Percentiles rank a stretch among this genome's conserved stretches.
Conservation (phyloP, 2,797 vertebrate genomes). For the Todus mexicanus region DNA sequence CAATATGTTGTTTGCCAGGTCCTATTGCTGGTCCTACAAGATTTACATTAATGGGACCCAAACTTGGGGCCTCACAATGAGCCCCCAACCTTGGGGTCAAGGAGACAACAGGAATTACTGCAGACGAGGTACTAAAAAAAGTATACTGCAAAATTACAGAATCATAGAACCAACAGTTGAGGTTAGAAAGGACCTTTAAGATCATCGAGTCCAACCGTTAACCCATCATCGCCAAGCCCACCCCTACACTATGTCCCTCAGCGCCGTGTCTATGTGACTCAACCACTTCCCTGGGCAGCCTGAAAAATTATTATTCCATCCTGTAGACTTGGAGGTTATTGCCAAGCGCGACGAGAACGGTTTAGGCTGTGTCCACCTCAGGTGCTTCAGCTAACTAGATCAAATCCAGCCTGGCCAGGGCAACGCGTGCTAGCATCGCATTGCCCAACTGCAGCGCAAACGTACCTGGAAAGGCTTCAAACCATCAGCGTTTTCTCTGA, state of each 20-base stretch:
- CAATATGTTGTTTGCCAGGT: fast-evolving
- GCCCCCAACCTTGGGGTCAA: not conserved
- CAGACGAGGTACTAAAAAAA: not conserved
- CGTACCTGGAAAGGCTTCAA: not conserved
- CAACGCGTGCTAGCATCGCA: fast-evolving
- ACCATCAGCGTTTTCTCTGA: not conserved
- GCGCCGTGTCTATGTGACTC: not conserved
- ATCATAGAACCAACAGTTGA: not conserved
- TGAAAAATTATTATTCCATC: not conserved
- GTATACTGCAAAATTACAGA: not conserved
- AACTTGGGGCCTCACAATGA: not conserved
- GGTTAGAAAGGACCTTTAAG: not conserved
- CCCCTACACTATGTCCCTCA: not conserved
- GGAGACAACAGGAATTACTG: not conserved
- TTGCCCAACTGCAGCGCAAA: not conserved
- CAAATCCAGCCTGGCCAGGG: not conserved
- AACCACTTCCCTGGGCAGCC: not conserved
- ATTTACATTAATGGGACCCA: not conserved
- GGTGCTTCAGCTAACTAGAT: not conserved
- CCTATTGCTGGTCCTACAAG: not conserved
- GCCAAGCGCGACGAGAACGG: not conserved
- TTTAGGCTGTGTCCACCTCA: not conserved
- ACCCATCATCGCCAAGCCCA: not conserved
- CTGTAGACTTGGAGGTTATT: not conserved
- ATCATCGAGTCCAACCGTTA: not conserved